These are phyloP conservation scores for Pterostichus madidus DNA, from an alignment of 2,888 invertebrate genomes.

Conservation along the genomic window DNA sequence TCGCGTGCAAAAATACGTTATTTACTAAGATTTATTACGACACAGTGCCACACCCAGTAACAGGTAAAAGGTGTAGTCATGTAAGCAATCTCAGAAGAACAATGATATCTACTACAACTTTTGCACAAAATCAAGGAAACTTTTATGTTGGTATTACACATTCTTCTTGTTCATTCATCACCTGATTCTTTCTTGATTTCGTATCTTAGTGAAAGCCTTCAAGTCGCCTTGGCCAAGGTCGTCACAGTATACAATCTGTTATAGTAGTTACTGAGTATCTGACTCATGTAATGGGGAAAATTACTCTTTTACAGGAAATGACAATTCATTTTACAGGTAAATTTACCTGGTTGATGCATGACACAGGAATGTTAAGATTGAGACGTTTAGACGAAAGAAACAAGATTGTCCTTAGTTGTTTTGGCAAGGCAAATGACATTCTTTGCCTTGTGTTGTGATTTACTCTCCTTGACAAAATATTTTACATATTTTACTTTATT, in stretches of 20 bases:
- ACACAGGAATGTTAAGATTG: neutral
- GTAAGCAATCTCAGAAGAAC: neutral
- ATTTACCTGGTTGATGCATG: neutral
- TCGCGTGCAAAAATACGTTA: too few species aligned
- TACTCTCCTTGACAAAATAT: too few species aligned
- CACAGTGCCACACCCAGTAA: too few species aligned
- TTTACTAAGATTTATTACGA: too few species aligned
- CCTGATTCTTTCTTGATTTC: neutral
- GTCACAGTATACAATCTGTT: neutral
- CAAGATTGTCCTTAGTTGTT: too few species aligned
- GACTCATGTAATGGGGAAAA: neutral
- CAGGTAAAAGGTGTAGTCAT: too few species aligned
- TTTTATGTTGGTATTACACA: neutral
- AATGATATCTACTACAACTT: neutral
- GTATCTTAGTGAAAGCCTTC: neutral
- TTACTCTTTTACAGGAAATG: slow-evolving; percentile 6
- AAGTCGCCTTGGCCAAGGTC: slow-evolving; percentile 3
- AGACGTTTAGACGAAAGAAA: neutral
- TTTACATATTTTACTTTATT: too few species aligned
- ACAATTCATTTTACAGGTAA: slow-evolving; percentile 7
- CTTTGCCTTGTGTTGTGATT: too few species aligned
- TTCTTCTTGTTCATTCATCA: neutral
- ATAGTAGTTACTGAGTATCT: neutral
- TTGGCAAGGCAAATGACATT: too few species aligned
- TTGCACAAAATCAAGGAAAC: neutral